Conservation (phyloP, 2,888 invertebrate genomes). For the Acanthosepion lycidas region DNA sequence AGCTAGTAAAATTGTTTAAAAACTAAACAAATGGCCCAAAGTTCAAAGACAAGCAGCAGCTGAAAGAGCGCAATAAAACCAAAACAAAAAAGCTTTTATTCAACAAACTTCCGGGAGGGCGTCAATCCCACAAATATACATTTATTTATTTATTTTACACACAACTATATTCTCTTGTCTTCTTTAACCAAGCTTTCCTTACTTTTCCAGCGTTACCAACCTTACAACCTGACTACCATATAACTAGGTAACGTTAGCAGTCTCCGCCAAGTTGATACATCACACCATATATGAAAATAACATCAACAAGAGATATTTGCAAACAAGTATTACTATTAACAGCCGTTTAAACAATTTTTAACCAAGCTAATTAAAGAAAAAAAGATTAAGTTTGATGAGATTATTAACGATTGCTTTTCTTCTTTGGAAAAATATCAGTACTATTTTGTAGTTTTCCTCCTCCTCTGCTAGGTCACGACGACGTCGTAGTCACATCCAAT, state of each 20-base stretch:
- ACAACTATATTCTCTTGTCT: background rate
- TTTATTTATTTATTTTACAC: background rate
- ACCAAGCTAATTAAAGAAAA: background rate
- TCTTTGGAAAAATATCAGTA: background rate
- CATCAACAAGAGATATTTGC: background rate
- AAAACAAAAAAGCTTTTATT: constrained; percentile 24
- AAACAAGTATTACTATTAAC: background rate
- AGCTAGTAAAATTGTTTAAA: no score
- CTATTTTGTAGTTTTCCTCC: background rate
- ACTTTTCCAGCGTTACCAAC: background rate
- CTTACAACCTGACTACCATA: no score
- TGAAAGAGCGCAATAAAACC: background rate
- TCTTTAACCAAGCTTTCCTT: background rate
- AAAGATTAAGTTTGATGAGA: background rate
- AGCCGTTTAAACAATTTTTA: background rate
- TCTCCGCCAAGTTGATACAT: background rate
- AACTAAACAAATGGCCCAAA: no score
- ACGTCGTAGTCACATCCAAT: background rate
- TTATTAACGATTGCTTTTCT: background rate
- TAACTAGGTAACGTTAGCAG: background rate
- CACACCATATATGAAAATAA: background rate
- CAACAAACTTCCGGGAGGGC: background rate
- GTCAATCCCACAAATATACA: background rate
- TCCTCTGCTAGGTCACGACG: background rate
- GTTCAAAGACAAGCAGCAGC: no score